Conservation (phyloP, 1,140 invertebrate species). For the Formica exsecta region DNA sequence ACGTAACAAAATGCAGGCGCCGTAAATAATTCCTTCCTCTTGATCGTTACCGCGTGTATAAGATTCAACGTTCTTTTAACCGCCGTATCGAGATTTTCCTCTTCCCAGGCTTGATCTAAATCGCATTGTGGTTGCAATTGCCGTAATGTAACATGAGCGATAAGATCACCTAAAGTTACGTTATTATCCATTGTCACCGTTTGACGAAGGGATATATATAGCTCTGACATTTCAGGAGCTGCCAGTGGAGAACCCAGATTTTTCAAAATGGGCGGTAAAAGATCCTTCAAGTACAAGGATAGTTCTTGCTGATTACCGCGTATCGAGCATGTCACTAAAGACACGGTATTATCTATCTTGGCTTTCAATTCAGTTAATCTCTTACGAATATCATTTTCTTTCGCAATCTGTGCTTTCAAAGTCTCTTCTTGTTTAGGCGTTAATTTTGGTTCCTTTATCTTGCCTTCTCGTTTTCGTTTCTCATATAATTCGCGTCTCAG, state of each 20-base stretch:
- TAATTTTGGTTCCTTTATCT: slow-evolving; percentile 91
- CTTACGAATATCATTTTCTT: slow-evolving; percentile 93
- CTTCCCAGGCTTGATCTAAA: slow-evolving; percentile 92
- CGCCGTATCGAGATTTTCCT: slow-evolving; percentile 89
- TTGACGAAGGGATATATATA: slow-evolving; percentile 88
- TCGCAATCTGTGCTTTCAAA: slow-evolving; percentile 94
- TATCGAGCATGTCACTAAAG: slow-evolving; percentile 89
- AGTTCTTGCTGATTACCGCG: slow-evolving; percentile 89
- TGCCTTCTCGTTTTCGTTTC: slow-evolving; percentile 93
- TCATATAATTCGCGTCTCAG: slow-evolving; percentile 96
- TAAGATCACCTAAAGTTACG: slow-evolving; percentile 86
- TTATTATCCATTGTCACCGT: slow-evolving; percentile 86
- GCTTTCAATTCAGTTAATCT: slow-evolving; percentile 89
- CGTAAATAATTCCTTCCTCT: slow-evolving; percentile 86
- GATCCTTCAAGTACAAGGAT: slow-evolving; percentile 88
- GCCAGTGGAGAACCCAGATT: slow-evolving; percentile 91
- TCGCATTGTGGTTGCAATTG: slow-evolving; percentile 93
- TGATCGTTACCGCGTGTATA: slow-evolving; percentile 87
- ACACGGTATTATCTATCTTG: slow-evolving; percentile 88
- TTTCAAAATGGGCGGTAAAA: slow-evolving; percentile 89
- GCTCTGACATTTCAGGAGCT: slow-evolving; percentile 88
- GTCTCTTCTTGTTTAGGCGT: slow-evolving; percentile 97
- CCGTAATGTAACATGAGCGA: slow-evolving; percentile 91
- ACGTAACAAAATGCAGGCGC: slow-evolving; percentile 93
- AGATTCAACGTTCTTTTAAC: slow-evolving; percentile 88